phyloP scores from a whole-genome alignment of 2,113 vertebrate species.

The Alethe castanea region DNA sequence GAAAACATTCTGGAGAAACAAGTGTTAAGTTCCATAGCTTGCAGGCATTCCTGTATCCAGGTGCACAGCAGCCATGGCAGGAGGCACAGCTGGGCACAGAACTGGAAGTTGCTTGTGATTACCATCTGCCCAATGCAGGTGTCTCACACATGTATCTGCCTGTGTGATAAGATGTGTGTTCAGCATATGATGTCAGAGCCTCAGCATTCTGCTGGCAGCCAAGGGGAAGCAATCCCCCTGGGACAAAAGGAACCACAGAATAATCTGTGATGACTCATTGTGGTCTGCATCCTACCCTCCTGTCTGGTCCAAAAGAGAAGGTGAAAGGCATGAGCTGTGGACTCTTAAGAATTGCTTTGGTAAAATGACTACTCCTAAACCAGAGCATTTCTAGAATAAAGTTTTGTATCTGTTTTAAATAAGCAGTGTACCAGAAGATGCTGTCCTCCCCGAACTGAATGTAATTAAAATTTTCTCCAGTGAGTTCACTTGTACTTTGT shows the following conservation, averaged over 20 bases:
- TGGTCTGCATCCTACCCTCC: not conserved
- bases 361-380: not conserved
- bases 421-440: not conserved
- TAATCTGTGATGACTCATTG: not conserved
- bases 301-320: not conserved
- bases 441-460: not conserved
- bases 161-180: accelerated
- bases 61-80: not conserved
- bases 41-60: not conserved
- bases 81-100: not conserved
- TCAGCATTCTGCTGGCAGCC: not conserved
- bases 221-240: not conserved
- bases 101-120: not conserved
- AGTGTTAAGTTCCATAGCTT: not conserved
- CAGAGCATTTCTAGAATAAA: not conserved
- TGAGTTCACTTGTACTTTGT: not conserved
- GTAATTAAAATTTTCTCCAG: not conserved
- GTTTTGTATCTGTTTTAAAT: not conserved
- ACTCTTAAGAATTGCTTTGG: not conserved
- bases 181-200: not conserved
- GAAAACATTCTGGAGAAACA: not conserved
- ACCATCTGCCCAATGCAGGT: not conserved
- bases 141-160: not conserved
- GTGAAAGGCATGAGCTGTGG: not conserved
- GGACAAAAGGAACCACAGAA: not conserved